Percentiles rank a stretch among this genome's conserved stretches.
Evolutionary conservation across 2,888 invertebrate species (phyloP).

Genomic region (Minunthozetes semirufus): DNA sequence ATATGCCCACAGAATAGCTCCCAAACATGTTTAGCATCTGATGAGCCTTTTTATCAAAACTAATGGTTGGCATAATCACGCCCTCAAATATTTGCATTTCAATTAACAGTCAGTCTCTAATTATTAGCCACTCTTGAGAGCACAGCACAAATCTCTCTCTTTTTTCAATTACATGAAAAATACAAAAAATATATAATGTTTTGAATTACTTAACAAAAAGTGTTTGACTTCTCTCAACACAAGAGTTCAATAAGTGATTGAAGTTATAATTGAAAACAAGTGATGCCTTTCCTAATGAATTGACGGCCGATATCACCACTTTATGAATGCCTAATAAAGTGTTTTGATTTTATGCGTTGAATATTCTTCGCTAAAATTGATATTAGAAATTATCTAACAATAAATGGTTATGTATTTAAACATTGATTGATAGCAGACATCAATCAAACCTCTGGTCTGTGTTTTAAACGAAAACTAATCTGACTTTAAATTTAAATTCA

Average conservation of each 20-base stretch:
- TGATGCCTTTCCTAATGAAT: not conserved
- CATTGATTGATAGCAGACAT: not conserved
- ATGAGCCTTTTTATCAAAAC: constrained; percentile 10
- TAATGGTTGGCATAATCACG: constrained; percentile 15
- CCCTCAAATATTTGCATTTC: constrained; percentile 27
- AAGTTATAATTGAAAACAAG: not conserved
- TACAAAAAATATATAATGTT: not conserved
- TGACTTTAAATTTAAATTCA: not conserved
- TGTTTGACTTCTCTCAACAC: no score
- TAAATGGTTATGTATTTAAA: not conserved
- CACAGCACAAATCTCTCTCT: not conserved
- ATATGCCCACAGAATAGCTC: not conserved
- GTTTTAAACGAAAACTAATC: not conserved
- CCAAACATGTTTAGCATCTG: constrained; percentile 12
- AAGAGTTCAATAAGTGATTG: not conserved
- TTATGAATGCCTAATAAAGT: no score
- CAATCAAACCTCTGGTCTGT: not conserved
- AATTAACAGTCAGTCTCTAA: constrained; percentile 15
- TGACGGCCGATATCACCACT: no score
- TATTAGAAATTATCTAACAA: not conserved
- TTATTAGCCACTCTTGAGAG: constrained; percentile 4
- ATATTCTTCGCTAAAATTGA: not conserved
- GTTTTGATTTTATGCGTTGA: not conserved
- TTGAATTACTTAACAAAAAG: not conserved
- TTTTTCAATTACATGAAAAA: not conserved